Conservation (phyloP, 2,113 vertebrate genomes). For the Cynocephalus volans region DNA sequence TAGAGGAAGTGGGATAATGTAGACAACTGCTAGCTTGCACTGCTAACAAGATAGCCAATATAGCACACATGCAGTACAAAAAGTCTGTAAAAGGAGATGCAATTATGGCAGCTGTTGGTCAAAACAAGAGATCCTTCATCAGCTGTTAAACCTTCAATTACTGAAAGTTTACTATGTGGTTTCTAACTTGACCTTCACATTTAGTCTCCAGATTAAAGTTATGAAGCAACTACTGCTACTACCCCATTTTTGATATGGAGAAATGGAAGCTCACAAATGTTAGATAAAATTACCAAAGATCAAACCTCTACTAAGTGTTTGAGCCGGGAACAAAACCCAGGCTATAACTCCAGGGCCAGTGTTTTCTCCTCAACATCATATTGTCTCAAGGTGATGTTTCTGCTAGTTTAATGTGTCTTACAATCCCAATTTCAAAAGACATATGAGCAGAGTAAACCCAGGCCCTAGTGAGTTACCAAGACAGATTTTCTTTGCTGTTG, state of each 20-base stretch:
- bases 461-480: background rate
- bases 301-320: background rate
- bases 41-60: background rate
- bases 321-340: background rate
- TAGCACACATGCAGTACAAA: background rate
- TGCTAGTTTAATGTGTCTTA: background rate
- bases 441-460: conserved; percentile 37
- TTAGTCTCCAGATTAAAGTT: conserved; percentile 24
- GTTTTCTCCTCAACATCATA: background rate
- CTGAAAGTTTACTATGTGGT: background rate
- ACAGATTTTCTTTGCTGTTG: background rate
- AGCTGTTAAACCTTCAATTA: no score
- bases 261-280: background rate
- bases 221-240: background rate
- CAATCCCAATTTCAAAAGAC: background rate
- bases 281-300: background rate
- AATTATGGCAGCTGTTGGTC: background rate
- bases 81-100: background rate
- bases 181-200: conserved; percentile 3
- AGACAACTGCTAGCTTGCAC: background rate
- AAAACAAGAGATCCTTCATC: background rate
- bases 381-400: background rate
- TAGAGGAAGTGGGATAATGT: background rate
- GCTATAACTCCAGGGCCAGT: background rate
- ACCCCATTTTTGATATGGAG: background rate